phyloP scores from a whole-genome alignment of 2,113 vertebrate species.

The Hippolais icterina region DNA sequence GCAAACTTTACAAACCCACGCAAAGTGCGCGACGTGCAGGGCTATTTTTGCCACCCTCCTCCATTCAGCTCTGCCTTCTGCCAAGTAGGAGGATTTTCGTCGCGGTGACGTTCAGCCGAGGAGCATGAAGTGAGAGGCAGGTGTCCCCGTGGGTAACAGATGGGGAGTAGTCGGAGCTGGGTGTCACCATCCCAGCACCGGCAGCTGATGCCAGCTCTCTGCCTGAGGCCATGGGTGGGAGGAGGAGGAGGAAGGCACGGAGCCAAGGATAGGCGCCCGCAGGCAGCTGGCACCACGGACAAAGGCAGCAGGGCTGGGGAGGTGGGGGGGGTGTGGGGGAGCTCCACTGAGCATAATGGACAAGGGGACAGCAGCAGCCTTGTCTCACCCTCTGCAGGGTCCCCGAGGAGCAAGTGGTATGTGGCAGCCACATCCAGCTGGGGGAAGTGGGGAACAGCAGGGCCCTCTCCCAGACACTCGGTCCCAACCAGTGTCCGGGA shows the following conservation, averaged over 20 bases:
- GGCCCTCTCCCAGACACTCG: rapidly evolving
- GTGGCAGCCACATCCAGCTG: background rate
- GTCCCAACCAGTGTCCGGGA: background rate
- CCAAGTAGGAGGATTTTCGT: slow-evolving; percentile 60
- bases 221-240: background rate
- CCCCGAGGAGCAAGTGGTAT: background rate
- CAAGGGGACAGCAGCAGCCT: slow-evolving; percentile 25
- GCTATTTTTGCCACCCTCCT: slow-evolving; percentile 49
- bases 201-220: slow-evolving; percentile 50
- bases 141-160: slow-evolving; percentile 60
- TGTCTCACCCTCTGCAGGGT: background rate
- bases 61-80: slow-evolving; percentile 6
- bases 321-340: background rate
- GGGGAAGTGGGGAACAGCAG: background rate
- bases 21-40: background rate
- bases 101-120: background rate
- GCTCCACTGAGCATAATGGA: slow-evolving; percentile 13
- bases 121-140: slow-evolving; percentile 35
- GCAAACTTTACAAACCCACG: background rate
- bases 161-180: slow-evolving; percentile 41
- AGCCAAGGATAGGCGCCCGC: background rate
- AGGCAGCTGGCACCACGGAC: slow-evolving; percentile 28
- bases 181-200: slow-evolving; percentile 6
- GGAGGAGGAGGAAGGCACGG: slow-evolving; percentile 13
- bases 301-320: background rate